Percentiles rank a stretch among this genome's conserved stretches.
phyloP scores from a whole-genome alignment of 2,888 invertebrate genomes.

The Rugalucina vietnamica region DNA sequence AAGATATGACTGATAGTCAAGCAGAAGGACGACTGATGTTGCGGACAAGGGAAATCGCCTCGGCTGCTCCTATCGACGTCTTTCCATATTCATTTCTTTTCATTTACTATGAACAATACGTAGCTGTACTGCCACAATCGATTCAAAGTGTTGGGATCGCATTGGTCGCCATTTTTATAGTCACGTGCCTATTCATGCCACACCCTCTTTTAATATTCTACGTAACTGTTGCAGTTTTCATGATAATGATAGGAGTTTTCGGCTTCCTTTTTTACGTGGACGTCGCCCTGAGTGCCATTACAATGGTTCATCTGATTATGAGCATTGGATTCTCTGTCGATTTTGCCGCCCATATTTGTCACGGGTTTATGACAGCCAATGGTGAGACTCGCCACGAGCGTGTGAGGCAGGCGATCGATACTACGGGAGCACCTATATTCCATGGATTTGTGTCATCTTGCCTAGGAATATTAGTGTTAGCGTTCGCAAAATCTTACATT shows the following conservation, averaged over 20 bases:
- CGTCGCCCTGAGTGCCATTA: conserved; percentile 73
- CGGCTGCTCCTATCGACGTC: conserved; percentile 60
- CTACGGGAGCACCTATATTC: conserved; percentile 65
- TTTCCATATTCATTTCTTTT: conserved; percentile 70
- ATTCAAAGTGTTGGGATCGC: conserved; percentile 74
- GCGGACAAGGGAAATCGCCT: conserved; percentile 65
- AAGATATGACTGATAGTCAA: conserved; percentile 92
- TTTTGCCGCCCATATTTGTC: conserved; percentile 74
- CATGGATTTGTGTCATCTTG: conserved; percentile 70
- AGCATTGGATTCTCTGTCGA: conserved; percentile 78
- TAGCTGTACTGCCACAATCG: conserved; percentile 73
- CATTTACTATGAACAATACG: conserved; percentile 77
- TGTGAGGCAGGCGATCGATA: conserved; percentile 54
- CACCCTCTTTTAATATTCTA: conserved; percentile 71
- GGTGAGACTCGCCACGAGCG: conserved; percentile 44
- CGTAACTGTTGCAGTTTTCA: conserved; percentile 68
- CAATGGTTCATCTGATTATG: conserved; percentile 78
- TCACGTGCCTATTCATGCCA: conserved; percentile 76
- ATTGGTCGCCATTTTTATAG: conserved; percentile 71
- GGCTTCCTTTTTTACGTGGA: conserved; percentile 69
- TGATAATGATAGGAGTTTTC: conserved; percentile 75
- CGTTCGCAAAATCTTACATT: conserved; percentile 61
- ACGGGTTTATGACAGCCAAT: conserved; percentile 65
- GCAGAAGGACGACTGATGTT: conserved; percentile 72
- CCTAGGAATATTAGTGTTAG: conserved; percentile 65